Percentiles rank a stretch among this genome's conserved stretches.
phyloP scores from a whole-genome alignment of 1,140 invertebrate genomes.

The Drosophila tani region DNA sequence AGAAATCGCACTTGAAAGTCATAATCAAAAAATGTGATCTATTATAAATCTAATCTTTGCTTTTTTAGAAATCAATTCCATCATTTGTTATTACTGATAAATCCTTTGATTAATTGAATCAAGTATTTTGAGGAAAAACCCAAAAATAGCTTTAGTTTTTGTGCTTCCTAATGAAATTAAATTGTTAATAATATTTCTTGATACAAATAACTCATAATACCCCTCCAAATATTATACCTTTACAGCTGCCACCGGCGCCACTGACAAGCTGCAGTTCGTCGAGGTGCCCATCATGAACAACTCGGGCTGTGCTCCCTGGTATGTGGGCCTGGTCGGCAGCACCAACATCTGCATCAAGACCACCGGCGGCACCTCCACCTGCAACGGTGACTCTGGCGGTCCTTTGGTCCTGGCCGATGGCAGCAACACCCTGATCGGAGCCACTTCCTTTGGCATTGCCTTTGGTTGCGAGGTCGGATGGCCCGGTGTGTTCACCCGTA shows the following conservation, averaged over 20 bases:
- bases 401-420: constrained; percentile 84
- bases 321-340: constrained; percentile 21
- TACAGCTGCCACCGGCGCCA: constrained; percentile 35
- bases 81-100: background rate
- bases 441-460: constrained; percentile 86
- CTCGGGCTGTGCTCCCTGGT: constrained; percentile 58
- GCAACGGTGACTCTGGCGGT: constrained; percentile 86
- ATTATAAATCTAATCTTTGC: constrained; percentile 10
- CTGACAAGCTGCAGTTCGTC: constrained; percentile 57
- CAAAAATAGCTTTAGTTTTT: background rate
- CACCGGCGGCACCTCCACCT: constrained; percentile 69
- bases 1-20: background rate
- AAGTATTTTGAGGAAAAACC: background rate
- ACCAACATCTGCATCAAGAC: constrained; percentile 75
- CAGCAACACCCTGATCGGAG: constrained; percentile 84
- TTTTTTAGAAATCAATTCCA: background rate
- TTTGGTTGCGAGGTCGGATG: constrained; percentile 85
- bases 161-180: too few species aligned
- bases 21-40: constrained; percentile 12
- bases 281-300: constrained; percentile 62
- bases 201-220: too few species aligned
- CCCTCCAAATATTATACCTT: background rate
- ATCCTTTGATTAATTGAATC: background rate
- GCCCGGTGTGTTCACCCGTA: constrained; percentile 86
- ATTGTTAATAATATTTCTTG: background rate